Percentiles rank a stretch among this genome's conserved stretches.
Conservation (phyloP, 2,797 vertebrate species). For the Schizopygopsis malacanthus region DNA sequence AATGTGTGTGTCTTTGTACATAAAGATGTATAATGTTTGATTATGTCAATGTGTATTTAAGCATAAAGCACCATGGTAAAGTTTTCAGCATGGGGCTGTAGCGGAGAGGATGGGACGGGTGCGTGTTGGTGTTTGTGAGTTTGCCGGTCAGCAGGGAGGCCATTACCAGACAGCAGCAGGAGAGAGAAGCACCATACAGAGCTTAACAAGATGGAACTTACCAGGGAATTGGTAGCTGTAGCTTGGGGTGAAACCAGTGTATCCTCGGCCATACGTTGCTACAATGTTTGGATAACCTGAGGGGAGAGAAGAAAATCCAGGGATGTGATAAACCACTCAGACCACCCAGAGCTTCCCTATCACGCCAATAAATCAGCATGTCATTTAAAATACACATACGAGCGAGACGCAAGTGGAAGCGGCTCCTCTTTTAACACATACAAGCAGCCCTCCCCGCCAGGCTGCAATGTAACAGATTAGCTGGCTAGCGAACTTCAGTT, state of each 20-base stretch:
- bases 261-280: slow-evolving; percentile 90
- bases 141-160: slow-evolving; percentile 59
- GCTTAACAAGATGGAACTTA: slow-evolving; percentile 74
- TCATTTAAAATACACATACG: slow-evolving; percentile 49
- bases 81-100: slow-evolving; percentile 43
- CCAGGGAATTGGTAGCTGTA: slow-evolving; percentile 95
- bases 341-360: slow-evolving; percentile 31
- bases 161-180: slow-evolving; percentile 60
- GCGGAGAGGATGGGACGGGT: slow-evolving; percentile 20
- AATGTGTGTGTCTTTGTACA: slow-evolving; percentile 37
- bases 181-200: slow-evolving; percentile 55
- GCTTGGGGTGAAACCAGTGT: slow-evolving; percentile 90
- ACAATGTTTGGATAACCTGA: slow-evolving; percentile 94
- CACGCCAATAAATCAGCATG: slow-evolving; percentile 42
- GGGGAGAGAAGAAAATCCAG: slow-evolving; percentile 57
- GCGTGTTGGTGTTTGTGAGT: slow-evolving; percentile 50
- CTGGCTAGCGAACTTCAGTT: slow-evolving; percentile 50
- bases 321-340: slow-evolving; percentile 44
- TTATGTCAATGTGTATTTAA: slow-evolving; percentile 53
- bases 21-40: slow-evolving; percentile 24
- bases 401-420: slow-evolving; percentile 39
- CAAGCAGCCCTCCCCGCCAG: slow-evolving; percentile 29
- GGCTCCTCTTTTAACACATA: slow-evolving; percentile 25
- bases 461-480: slow-evolving; percentile 60
- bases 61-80: slow-evolving; percentile 29